phyloP scores from a whole-genome alignment of 1,140 invertebrate genomes.

The Zaprionus nigranus region DNA sequence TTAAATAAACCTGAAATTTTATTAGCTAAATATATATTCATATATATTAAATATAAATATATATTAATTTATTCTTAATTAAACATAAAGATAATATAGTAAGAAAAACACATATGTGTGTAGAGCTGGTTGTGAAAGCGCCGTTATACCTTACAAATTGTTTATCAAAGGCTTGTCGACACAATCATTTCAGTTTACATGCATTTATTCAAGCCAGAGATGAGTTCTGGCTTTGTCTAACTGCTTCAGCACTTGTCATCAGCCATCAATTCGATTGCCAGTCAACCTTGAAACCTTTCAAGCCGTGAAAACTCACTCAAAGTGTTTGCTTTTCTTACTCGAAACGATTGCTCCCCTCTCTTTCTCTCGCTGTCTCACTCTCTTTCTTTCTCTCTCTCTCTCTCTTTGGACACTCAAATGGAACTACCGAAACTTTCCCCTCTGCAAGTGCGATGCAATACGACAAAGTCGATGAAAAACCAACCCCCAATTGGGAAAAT shows the following conservation, averaged over 20 bases:
- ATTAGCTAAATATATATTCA: too few relatives aligned
- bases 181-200: neutral
- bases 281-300: conserved; percentile 63
- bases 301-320: conserved; percentile 43
- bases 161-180: neutral
- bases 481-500: conserved; percentile 58
- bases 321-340: conserved; percentile 36
- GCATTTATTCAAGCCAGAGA: neutral
- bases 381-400: neutral
- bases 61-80: neutral
- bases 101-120: neutral
- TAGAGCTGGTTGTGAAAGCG: neutral
- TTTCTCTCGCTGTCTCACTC: neutral
- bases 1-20: too few relatives aligned
- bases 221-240: neutral
- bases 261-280: conserved; percentile 28
- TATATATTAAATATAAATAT: too few relatives aligned
- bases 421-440: conserved; percentile 32
- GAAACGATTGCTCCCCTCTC: conserved; percentile 5
- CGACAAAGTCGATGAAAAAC: conserved; percentile 62
- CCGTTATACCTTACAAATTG: neutral
- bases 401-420: conserved; percentile 32
- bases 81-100: neutral
- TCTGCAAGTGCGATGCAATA: conserved; percentile 20
- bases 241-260: conserved; percentile 26